Evolutionary conservation across 2,113 vertebrate genomes (phyloP), one percentile per base, ranked within the genome.

Genomic region (Mohoua ochrocephala): DNA sequence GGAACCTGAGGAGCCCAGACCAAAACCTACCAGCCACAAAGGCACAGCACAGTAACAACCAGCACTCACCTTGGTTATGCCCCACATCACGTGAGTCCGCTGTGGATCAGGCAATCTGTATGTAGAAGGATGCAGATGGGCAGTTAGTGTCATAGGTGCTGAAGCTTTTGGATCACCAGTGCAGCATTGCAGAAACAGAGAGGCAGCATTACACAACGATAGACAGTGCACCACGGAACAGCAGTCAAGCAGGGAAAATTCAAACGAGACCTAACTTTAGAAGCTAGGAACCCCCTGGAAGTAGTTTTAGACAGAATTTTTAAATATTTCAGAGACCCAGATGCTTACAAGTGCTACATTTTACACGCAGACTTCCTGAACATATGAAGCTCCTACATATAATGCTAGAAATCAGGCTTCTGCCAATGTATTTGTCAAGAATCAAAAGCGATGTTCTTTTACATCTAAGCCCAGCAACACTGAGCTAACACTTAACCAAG

Each of bases 11-110:
- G 30, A 47, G 60, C 45, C 10, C 49, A 59, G 71, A 54, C 13
- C 64, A 83, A 90, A 65, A 26, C 7, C 26, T 10, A 39, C 15
- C 44, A 59, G 75, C 15, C n/a, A 17, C 60, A 71, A 52, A 69
- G 65, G 33, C n/a, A 17, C 1, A 2, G 50, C 52, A 56, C 0
- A 1, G 6, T 2, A 42, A 54, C 26, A 56, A 44, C 7, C 37
- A 71, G 54, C 52, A 79, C 97, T 96, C 97, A 99, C 99, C 99
- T 99, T 99, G 96, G 98, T 99, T 94, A 99, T 67, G 6, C 99
- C 98, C 99, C 99, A 99, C 98, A 99, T 97, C 65, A 99, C 98
- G 6, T 99, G 99, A 31, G 99, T 99, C 98, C 99, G 98, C 98
- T 99, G 98, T 31, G 99, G 98, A 96, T 99, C 99, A 17, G 99